These are phyloP conservation scores for Leptura quadrifasciata DNA, from an alignment of 2,888 invertebrate genomes.

Conservation along the genomic window DNA sequence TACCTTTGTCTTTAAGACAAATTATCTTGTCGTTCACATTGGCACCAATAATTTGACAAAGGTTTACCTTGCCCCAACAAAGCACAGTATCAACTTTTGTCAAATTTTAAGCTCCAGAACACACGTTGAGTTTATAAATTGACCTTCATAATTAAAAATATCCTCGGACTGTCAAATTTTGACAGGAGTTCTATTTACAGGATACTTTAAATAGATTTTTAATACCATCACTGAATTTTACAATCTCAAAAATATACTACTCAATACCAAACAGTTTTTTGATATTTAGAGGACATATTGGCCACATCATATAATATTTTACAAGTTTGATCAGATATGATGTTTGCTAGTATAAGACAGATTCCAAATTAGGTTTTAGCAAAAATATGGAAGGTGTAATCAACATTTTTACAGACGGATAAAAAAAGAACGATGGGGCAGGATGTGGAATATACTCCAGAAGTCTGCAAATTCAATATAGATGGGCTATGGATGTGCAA, in stretches of 20 bases:
- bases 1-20: too few relatives aligned
- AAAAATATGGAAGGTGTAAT: neutral
- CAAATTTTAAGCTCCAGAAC: neutral
- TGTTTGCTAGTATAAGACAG: neutral
- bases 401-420: too few relatives aligned
- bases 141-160: constrained; percentile 16
- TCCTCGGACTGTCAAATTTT: constrained; percentile 12
- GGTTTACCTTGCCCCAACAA: neutral
- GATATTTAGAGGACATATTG: neutral
- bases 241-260: neutral
- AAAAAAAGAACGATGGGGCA: too few relatives aligned
- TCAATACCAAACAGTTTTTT: neutral
- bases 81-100: neutral
- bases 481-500: too few relatives aligned
- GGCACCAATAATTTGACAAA: neutral
- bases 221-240: neutral
- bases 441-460: too few relatives aligned
- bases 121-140: constrained; percentile 5
- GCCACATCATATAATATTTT: neutral
- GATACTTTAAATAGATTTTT: neutral
- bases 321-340: neutral
- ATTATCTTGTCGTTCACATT: neutral
- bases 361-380: neutral
- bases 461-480: too few relatives aligned
- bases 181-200: neutral